Percentiles rank a stretch among this genome's conserved stretches.
Conservation (phyloP, 2,797 vertebrate species). For the Erethizon dorsatum region DNA sequence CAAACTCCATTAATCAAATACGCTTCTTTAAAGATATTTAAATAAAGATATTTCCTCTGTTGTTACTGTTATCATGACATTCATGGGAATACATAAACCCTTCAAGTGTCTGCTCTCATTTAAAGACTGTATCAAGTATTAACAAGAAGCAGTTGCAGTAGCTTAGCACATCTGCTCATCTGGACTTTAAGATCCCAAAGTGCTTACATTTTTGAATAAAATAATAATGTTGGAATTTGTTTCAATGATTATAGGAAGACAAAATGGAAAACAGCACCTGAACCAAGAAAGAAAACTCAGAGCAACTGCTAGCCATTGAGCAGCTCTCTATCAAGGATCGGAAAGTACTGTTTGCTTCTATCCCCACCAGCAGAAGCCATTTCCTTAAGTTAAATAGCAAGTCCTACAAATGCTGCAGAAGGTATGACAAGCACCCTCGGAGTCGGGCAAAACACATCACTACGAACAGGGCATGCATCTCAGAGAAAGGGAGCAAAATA, state of each 20-base stretch:
- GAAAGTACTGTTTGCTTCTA: not conserved
- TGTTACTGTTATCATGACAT: not conserved
- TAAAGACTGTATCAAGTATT: not conserved
- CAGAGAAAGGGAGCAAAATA: not conserved
- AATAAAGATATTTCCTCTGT: not conserved
- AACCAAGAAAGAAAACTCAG: not conserved
- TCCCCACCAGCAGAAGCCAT: not conserved
- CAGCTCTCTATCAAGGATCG: not conserved
- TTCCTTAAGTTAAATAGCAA: constrained; percentile 64
- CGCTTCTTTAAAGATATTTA: not conserved
- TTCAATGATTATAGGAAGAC: constrained; percentile 41
- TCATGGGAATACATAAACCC: not conserved
- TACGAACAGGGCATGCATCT: not conserved
- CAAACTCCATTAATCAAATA: constrained; percentile 33
- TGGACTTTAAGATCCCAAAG: constrained; percentile 40
- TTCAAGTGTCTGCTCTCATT: not conserved
- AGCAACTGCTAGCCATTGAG: not conserved
- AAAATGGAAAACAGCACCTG: not conserved
- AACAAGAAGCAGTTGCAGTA: not conserved
- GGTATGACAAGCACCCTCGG: not conserved
- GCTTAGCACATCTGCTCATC: not conserved
- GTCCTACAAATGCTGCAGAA: not conserved
- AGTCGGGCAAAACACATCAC: not conserved
- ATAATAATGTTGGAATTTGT: constrained; percentile 65
- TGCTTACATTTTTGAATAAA: not conserved